Conservation (phyloP, 2,113 vertebrate genomes). For the Salvator merianae region DNA sequence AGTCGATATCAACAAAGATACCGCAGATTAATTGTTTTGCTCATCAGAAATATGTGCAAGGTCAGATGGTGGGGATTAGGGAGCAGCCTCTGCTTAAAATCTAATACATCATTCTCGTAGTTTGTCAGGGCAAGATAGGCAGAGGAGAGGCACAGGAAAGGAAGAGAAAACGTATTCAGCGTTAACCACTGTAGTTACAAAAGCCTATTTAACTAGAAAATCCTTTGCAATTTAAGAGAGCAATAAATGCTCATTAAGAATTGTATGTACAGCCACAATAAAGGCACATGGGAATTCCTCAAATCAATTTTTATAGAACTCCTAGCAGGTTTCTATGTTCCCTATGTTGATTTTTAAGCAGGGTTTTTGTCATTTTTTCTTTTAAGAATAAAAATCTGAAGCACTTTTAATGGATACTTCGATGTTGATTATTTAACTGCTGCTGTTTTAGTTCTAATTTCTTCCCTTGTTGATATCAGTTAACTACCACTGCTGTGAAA, state of each 20-base stretch:
- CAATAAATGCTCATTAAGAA: constrained; percentile 42
- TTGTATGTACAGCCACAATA: neutral
- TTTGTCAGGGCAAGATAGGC: neutral
- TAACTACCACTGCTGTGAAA: neutral
- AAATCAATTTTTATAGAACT: neutral
- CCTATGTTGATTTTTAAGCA: neutral
- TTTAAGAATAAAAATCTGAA: no score
- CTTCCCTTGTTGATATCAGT: neutral
- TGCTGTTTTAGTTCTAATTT: neutral
- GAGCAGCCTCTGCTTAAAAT: constrained; percentile 1
- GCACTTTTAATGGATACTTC: neutral
- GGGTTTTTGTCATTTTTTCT: no score
- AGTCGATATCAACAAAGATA: constrained; percentile 42
- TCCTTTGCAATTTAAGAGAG: constrained; percentile 31
- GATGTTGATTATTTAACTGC: neutral
- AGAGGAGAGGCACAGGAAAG: neutral
- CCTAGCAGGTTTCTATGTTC: neutral
- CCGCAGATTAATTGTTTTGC: constrained; percentile 26
- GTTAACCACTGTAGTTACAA: neutral
- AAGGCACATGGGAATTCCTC: neutral
- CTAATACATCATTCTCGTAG: constrained; percentile 19
- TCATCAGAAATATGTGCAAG: constrained; percentile 8
- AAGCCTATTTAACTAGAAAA: neutral
- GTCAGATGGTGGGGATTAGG: neutral
- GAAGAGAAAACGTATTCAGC: neutral